Evolutionary conservation across 1,140 invertebrate species (phyloP), one percentile per base, ranked within the genome.

Genomic region (Nymphalis io): DNA sequence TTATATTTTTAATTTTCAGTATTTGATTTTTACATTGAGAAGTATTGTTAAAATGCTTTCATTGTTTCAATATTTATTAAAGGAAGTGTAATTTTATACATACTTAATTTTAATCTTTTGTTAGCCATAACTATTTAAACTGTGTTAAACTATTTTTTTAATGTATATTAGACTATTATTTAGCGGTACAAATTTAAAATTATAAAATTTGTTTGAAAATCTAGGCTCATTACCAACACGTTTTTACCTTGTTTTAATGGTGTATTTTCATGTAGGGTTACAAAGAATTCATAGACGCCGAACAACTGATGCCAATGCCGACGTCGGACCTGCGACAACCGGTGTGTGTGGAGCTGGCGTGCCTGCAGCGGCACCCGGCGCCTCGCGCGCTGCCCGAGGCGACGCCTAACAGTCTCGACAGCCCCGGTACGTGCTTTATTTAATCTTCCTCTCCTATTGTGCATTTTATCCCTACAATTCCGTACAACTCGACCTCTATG

Each of bases 281-380:
- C 92, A 97, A 96, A 93, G 96, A 97, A 79, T 96, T 96, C 92
- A 95, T 95, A 78, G 96, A 97, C 88, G 96, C 96, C 13, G 96
- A 97, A 92, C 95, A 95, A 84, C 93, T 97, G 75, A 97, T 97
- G 94, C 96, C 96, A 42, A 93, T 96, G 80, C 93, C 95, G 53
- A 97, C 96, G 46, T 96, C 95, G 75, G 96, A 97, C 83, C 95
- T 96, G 89, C 92, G 94, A 72, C 94, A 95, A 81, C 95, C 95
- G 44, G 93, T 97, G 64, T 96, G 96, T 83, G 94, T 97, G 78
- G 96, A 97, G 88, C 93, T 97, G 93, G 94, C 94, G 74, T 93
- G 94, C 48, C 84, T 96, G 64, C 92, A 93, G 73, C 90, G 92
- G 70, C 92, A 93, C 67, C 91, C 92, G 58, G 86, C 91, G 57